phyloP scores from a whole-genome alignment of 2,888 invertebrate genomes.

The Rapana venosa region DNA sequence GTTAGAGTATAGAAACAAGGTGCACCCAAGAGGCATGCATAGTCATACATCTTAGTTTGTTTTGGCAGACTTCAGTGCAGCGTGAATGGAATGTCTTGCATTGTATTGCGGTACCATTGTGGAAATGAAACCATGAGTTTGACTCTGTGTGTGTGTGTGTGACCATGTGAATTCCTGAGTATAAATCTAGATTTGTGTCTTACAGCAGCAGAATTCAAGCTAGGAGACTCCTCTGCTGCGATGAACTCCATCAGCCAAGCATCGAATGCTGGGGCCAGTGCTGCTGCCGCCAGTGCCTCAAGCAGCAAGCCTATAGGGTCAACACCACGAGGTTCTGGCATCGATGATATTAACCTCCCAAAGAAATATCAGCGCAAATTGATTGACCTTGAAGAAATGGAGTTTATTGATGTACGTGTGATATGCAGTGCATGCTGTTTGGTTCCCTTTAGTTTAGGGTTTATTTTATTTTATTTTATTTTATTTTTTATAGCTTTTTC shows the following conservation, averaged over 20 bases:
- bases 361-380: slow-evolving; percentile 49
- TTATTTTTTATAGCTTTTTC: too few species aligned
- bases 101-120: neutral
- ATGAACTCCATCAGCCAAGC: neutral
- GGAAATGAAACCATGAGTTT: neutral
- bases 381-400: slow-evolving; percentile 53
- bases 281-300: neutral
- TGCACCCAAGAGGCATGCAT: too few species aligned
- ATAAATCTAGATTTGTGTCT: neutral
- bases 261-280: neutral
- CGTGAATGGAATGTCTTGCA: neutral
- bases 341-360: slow-evolving; percentile 51
- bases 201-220: neutral
- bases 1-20: neutral
- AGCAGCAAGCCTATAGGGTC: slow-evolving; percentile 35
- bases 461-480: too few species aligned
- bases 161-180: neutral
- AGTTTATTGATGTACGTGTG: slow-evolving; percentile 52
- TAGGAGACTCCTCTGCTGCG: neutral
- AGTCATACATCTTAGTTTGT: too few species aligned
- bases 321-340: slow-evolving; percentile 39
- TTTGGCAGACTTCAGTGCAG: neutral
- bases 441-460: too few species aligned
- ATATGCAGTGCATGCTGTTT: too few species aligned
- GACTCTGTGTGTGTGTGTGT: neutral